Evolutionary conservation across 2,888 invertebrate species (phyloP).

Genomic region (Anticlea derivata): DNA sequence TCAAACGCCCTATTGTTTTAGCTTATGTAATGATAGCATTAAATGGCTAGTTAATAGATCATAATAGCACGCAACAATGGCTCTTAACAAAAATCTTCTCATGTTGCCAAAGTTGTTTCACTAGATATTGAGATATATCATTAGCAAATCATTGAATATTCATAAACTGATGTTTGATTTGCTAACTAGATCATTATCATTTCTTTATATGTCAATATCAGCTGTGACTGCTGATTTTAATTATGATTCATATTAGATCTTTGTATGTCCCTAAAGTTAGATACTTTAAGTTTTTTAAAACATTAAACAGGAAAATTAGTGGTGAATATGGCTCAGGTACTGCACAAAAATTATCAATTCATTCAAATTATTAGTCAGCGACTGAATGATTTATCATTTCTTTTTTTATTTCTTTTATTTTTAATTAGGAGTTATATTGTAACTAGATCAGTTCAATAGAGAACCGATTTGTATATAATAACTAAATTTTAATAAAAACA

Average conservation of each 20-base stretch:
- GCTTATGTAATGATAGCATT: slow-evolving; percentile 39
- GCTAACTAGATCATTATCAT: slow-evolving; percentile 21
- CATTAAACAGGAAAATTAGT: too few relatives aligned
- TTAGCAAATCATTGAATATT: slow-evolving; percentile 21
- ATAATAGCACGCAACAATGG: neutral
- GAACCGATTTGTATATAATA: too few relatives aligned
- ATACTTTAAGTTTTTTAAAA: too few relatives aligned
- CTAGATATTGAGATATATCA: slow-evolving; percentile 20
- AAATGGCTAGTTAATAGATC: slow-evolving; percentile 4
- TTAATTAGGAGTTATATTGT: too few relatives aligned
- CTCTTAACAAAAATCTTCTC: neutral
- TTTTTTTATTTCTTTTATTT: too few relatives aligned
- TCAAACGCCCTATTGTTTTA: slow-evolving; percentile 44
- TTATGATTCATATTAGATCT: neutral
- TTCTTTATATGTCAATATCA: slow-evolving; percentile 23
- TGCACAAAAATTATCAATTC: too few relatives aligned
- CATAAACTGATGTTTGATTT: slow-evolving; percentile 21
- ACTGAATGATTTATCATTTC: too few relatives aligned
- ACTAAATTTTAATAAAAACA: too few relatives aligned
- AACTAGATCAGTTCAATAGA: too few relatives aligned
- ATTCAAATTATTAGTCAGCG: too few relatives aligned
- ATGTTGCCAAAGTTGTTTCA: slow-evolving; percentile 4
- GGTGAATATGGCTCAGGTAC: too few relatives aligned
- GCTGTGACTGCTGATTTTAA: slow-evolving; percentile 8
- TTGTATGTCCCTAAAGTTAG: neutral